A percentile compares a stretch with the other conserved stretches of the same genome.
These are phyloP conservation scores for Dryococelus australis DNA, from an alignment of 2,888 invertebrate genomes.

Conservation along the genomic window DNA sequence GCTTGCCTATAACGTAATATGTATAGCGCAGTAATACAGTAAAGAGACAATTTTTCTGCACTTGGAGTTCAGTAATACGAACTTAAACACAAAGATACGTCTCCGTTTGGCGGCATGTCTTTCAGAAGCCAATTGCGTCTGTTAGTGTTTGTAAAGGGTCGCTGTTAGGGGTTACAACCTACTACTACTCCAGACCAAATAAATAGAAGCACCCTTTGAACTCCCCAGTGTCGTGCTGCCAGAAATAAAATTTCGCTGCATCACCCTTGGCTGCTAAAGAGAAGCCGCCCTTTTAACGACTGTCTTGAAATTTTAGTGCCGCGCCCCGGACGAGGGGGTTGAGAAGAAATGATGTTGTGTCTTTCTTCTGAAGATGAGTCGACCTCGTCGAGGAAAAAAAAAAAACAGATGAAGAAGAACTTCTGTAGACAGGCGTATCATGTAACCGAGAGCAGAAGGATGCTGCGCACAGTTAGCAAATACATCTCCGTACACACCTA, in stretches of 20 bases:
- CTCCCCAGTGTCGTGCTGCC: background rate
- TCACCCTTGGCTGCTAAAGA: constrained; percentile 3
- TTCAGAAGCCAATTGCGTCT: background rate
- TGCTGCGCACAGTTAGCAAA: background rate
- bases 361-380: background rate
- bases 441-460: background rate
- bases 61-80: too few relatives aligned
- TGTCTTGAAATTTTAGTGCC: constrained; percentile 7
- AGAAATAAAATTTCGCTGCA: background rate
- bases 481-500: background rate
- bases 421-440: background rate
- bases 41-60: too few relatives aligned
- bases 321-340: background rate
- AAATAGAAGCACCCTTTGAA: background rate
- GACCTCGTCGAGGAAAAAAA: background rate
- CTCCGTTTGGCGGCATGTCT: background rate
- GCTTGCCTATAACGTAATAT: too few relatives aligned
- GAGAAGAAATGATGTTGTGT: constrained; percentile 13
- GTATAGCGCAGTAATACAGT: too few relatives aligned
- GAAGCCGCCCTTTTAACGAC: constrained; percentile 9
- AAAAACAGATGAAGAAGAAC: background rate
- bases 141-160: constrained; percentile 16
- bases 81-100: background rate
- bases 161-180: constrained; percentile 3
- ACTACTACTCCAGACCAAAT: background rate